Evolutionary conservation across 2,888 invertebrate genomes (phyloP), one percentile per base, ranked within the genome.

Genomic region (Taphrorychus bicolor): DNA sequence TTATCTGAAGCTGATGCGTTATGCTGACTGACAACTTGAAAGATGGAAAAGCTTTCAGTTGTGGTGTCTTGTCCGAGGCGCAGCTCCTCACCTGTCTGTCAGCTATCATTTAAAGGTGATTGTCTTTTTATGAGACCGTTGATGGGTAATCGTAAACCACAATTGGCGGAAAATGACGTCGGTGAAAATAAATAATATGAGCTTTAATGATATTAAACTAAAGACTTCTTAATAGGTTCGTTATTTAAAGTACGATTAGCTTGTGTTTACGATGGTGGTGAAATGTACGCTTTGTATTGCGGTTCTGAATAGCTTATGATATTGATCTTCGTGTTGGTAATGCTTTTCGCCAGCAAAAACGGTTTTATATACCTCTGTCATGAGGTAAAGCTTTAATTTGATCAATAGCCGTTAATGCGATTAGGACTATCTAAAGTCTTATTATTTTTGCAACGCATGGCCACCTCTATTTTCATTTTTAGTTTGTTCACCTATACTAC

Each of bases 101-200:
- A 32, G 32, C 32, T 32, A 32, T 32, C 32, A 32, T 32, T 45
- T 45, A 45, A 45, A 45, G 16, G 11, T 45, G 45, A 45, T 45
- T 45, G 45, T 45, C 45, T 45, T 45, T 45, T 45, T 45, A 45
- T 16, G 17, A 3, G 45, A 16, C 45, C 45, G 45, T 17, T 45
- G 45, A 45, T 45, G 45, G 16, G 45, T 45, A 45, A 45, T 45
- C 45, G 45, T 45, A 45, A 45, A 45, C 45, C 45, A 17, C 45
- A 45, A 45, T 45, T 45, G 45, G 45, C 45, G 45, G 45, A 45
- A 45, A 45, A 45, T 45, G 45, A 45, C 24, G 17, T 53, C 16
- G 53, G 24, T 2, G 45, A 45, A 17, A 14, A 45, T 17, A 45
- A 16, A 45, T 16, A 45, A 45, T 45, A 45, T 17, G 2, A 14